Conservation (phyloP, 2,888 invertebrate species). For the Eupithecia vulgata region DNA sequence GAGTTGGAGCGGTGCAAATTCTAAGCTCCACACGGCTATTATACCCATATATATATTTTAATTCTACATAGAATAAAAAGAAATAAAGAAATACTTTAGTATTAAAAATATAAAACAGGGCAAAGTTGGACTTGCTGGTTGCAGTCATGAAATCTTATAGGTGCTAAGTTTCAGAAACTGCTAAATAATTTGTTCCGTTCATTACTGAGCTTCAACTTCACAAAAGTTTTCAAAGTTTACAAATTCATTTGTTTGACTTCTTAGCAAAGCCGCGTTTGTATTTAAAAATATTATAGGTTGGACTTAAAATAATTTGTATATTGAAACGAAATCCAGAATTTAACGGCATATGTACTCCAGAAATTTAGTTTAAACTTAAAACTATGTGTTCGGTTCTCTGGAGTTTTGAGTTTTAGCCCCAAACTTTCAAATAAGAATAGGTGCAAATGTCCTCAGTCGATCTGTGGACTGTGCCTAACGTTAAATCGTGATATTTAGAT, state of each 20-base stretch:
- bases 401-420: neutral
- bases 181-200: neutral
- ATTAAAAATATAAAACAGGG: neutral
- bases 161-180: too few relatives aligned
- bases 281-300: too few relatives aligned
- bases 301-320: too few relatives aligned
- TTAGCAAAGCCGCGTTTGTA: too few relatives aligned
- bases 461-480: neutral
- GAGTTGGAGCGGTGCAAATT: too few relatives aligned
- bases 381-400: neutral
- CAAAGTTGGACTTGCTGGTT: neutral
- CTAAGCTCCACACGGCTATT: too few relatives aligned
- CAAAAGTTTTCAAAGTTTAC: neutral
- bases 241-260: neutral
- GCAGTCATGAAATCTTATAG: neutral
- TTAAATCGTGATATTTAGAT: conserved; percentile 6
- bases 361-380: neutral
- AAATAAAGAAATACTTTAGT: too few relatives aligned
- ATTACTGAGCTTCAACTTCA: neutral
- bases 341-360: neutral
- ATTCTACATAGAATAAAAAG: too few relatives aligned
- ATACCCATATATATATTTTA: too few relatives aligned
- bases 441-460: neutral
- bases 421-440: neutral
- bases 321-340: neutral